A percentile compares a stretch with the other conserved stretches of the same genome.
Conservation (phyloP, 2,797 vertebrate species). For the Threskiornis aethiopicus region DNA sequence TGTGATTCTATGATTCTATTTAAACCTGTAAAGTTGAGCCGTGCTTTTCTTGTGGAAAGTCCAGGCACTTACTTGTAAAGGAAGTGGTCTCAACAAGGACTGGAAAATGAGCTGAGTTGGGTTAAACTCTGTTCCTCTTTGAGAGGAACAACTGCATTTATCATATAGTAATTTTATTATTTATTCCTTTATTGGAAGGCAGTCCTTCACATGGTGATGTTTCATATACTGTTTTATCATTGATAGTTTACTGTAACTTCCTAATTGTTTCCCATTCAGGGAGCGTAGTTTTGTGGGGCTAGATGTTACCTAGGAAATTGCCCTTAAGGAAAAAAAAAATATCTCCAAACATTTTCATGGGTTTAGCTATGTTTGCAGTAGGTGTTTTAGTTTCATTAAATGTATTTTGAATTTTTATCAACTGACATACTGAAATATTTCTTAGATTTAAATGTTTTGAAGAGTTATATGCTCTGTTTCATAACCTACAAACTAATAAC, state of each 20-base stretch:
- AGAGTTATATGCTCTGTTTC: not conserved
- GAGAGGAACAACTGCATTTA: not conserved
- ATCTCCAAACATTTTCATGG: not conserved
- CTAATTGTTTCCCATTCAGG: not conserved
- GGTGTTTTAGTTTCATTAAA: not conserved
- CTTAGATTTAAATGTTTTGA: not conserved
- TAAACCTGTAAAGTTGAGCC: not conserved
- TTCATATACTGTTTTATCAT: not conserved
- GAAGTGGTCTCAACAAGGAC: not conserved
- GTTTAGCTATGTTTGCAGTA: not conserved
- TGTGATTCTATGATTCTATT: not conserved
- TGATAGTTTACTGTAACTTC: not conserved
- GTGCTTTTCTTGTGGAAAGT: not conserved
- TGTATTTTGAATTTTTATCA: not conserved
- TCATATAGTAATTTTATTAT: not conserved
- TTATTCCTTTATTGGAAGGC: not conserved
- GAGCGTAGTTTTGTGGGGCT: not conserved
- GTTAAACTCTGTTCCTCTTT: not conserved
- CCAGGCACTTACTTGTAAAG: not conserved
- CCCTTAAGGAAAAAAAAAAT: accelerated
- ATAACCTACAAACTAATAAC: not conserved
- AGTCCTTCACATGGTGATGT: not conserved
- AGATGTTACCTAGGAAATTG: not conserved
- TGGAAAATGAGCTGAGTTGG: not conserved
- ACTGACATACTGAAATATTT: not conserved